Percentiles rank a stretch among this genome's conserved stretches.
phyloP scores from a whole-genome alignment of 2,888 invertebrate genomes.

The Napeogenes inachia region DNA sequence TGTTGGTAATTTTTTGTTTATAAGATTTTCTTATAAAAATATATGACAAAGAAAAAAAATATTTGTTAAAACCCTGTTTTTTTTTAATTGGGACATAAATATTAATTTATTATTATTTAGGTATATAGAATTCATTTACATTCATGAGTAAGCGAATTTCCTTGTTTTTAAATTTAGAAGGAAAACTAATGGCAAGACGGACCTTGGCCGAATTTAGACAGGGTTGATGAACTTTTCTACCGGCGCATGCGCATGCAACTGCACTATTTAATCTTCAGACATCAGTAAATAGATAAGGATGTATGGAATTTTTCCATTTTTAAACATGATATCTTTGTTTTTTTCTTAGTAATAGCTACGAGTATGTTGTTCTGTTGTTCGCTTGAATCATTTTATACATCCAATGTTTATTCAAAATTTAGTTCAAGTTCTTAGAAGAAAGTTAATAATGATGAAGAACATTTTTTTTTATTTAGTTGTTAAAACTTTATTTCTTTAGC shows the following conservation, averaged over 20 bases:
- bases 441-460: too few relatives aligned
- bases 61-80: not conserved
- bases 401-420: too few relatives aligned
- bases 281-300: not conserved
- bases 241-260: constrained; percentile 51
- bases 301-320: not conserved
- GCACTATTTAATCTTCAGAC: constrained; percentile 26
- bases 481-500: too few relatives aligned
- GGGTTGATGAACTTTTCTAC: constrained; percentile 60
- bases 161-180: constrained; percentile 17
- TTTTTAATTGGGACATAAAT: not conserved
- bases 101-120: too few relatives aligned
- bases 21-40: too few relatives aligned
- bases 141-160: constrained; percentile 9
- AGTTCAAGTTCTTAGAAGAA: too few relatives aligned
- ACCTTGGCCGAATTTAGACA: constrained; percentile 72
- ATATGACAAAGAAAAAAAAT: too few relatives aligned
- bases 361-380: too few relatives aligned
- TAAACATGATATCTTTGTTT: not conserved
- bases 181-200: constrained; percentile 38
- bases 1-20: too few relatives aligned
- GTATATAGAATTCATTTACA: not conserved
- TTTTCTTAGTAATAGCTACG: too few relatives aligned
- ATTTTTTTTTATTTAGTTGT: too few relatives aligned
- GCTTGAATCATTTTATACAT: too few relatives aligned